A percentile compares a stretch with the other conserved stretches of the same genome.
Conservation (phyloP, 2,113 vertebrate species). For the Parus major region DNA sequence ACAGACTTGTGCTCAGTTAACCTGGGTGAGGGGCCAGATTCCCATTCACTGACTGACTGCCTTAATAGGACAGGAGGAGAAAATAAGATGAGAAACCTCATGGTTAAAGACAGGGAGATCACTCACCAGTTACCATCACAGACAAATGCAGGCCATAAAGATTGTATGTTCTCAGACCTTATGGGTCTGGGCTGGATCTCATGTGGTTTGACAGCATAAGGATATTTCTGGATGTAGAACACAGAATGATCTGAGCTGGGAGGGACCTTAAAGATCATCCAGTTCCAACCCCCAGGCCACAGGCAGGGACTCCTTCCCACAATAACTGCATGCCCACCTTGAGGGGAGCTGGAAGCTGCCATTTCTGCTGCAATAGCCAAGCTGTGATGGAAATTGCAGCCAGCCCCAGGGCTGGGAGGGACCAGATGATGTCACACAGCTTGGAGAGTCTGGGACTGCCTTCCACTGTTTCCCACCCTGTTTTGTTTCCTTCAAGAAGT, state of each 20-base stretch:
- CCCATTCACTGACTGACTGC: not conserved
- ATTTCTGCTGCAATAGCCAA: not conserved
- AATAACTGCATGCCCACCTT: not conserved
- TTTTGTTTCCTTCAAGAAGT: not conserved
- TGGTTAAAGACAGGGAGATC: not conserved
- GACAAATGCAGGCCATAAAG: not conserved
- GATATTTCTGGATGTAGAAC: not conserved
- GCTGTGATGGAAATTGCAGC: not conserved
- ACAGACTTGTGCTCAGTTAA: not conserved
- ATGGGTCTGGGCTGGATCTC: not conserved
- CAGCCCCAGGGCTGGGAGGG: not conserved
- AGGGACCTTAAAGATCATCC: not conserved
- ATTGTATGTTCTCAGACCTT: not conserved
- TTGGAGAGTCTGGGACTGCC: not conserved
- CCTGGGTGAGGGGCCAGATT: not conserved
- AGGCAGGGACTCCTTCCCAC: not conserved
- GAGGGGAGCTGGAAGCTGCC: fast-evolving
- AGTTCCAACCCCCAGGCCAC: not conserved
- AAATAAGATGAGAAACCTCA: not conserved
- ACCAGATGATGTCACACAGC: not conserved
- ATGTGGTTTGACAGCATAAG: not conserved
- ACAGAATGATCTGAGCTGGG: not conserved
- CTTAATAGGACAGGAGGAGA: not conserved
- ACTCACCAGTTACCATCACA: not conserved
- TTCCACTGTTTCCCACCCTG: not conserved